These are phyloP conservation scores for Cistogaster globosa DNA, from an alignment of 2,888 invertebrate species.

Conservation along the genomic window DNA sequence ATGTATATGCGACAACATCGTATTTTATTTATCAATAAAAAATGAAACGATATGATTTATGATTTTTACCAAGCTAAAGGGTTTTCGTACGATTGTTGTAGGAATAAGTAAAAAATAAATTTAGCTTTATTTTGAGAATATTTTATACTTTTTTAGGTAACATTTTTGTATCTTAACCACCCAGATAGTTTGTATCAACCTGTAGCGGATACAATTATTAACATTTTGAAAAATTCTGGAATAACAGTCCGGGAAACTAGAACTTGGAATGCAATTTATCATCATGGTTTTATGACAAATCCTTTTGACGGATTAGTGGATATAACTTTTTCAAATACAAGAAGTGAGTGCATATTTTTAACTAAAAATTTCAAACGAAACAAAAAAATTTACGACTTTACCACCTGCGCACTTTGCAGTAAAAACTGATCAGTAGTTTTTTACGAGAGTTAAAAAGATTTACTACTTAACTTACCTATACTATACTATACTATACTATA, in stretches of 20 bases:
- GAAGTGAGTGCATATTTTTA: conserved; percentile 86
- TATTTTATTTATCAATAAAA: too few relatives aligned
- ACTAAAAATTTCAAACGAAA: background rate
- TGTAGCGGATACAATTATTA: conserved; percentile 90
- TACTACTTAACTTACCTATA: too few relatives aligned
- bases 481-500: background rate
- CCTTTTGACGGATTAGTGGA: conserved; percentile 93
- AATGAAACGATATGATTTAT: too few relatives aligned
- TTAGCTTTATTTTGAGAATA: too few relatives aligned
- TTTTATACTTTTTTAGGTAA: conserved; percentile 85
- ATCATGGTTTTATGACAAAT: conserved; percentile 92
- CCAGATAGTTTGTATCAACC: conserved; percentile 89
- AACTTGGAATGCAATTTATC: conserved; percentile 89
- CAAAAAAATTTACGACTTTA: background rate
- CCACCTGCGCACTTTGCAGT: too few relatives aligned
- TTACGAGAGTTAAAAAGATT: too few relatives aligned
- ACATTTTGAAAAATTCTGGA: conserved; percentile 88
- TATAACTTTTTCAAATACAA: conserved; percentile 92
- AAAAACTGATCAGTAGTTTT: too few relatives aligned
- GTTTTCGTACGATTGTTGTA: too few relatives aligned
- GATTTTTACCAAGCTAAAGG: too few relatives aligned
- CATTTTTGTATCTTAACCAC: conserved; percentile 92
- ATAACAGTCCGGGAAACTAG: conserved; percentile 87
- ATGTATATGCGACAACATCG: too few relatives aligned
- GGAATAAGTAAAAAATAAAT: too few relatives aligned